A percentile compares a stretch with the other conserved stretches of the same genome.
These are phyloP conservation scores for Drosophila siamana DNA, from an alignment of 2,888 invertebrate species.

Conservation along the genomic window DNA sequence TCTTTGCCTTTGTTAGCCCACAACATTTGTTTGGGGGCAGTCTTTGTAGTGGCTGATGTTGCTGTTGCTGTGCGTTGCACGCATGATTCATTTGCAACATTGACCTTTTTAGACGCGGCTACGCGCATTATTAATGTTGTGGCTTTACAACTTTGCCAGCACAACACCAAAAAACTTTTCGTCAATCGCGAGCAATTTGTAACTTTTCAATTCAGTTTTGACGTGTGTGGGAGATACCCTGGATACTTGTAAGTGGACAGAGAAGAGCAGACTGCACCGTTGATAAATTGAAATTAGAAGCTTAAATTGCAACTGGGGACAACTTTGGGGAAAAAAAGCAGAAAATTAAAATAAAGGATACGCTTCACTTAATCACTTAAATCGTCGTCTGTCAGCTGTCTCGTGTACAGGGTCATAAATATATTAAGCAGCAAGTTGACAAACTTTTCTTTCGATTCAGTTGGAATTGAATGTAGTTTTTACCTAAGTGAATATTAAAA, in stretches of 20 bases:
- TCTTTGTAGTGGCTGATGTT: slow-evolving; percentile 2
- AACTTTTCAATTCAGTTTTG: neutral
- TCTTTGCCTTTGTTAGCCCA: neutral
- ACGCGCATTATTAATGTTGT: slow-evolving; percentile 40
- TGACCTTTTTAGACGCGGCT: slow-evolving; percentile 33
- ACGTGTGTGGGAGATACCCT: neutral
- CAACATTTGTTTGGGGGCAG: neutral
- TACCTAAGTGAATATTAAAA: slow-evolving; percentile 4
- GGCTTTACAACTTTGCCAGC: slow-evolving; percentile 29
- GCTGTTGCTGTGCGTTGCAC: slow-evolving; percentile 22
- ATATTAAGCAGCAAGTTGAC: neutral
- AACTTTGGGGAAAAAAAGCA: neutral
- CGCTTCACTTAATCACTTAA: neutral
- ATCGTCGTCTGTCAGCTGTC: neutral
- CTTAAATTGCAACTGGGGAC: neutral
- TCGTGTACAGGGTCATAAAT: neutral
- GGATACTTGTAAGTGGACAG: neutral
- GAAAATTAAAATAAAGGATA: neutral
- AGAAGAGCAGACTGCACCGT: too few relatives aligned
- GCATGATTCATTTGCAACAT: slow-evolving; percentile 44
- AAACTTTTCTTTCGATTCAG: neutral
- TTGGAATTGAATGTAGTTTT: neutral
- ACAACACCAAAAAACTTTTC: slow-evolving; percentile 12
- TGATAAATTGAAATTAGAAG: neutral
- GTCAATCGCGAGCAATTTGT: slow-evolving; percentile 3